phyloP scores from a whole-genome alignment of 1,140 invertebrate species.

The Drosophila virilis region DNA sequence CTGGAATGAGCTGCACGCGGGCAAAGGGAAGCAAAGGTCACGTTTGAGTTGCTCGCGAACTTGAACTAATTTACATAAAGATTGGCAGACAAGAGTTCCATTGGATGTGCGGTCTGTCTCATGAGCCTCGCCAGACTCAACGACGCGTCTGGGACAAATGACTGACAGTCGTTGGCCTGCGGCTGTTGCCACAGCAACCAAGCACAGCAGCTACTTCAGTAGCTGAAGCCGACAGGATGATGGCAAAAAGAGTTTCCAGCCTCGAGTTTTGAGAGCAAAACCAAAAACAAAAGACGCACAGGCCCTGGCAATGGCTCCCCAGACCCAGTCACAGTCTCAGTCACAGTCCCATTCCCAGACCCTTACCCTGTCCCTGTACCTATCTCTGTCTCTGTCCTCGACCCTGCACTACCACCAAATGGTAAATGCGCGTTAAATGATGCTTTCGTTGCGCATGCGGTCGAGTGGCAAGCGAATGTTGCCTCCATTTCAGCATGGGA shows the following conservation, averaged over 20 bases:
- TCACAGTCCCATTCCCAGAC: neutral
- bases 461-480: slow-evolving; percentile 28
- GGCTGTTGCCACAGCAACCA: slow-evolving; percentile 48
- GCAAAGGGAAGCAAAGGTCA: slow-evolving; percentile 33
- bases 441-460: slow-evolving; percentile 80
- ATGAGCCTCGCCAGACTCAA: slow-evolving; percentile 41
- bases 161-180: slow-evolving; percentile 68
- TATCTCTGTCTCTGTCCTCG: neutral
- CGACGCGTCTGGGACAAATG: slow-evolving; percentile 72
- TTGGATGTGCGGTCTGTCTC: slow-evolving; percentile 6
- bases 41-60: slow-evolving; percentile 40
- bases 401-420: slow-evolving; percentile 23
- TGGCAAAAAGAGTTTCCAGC: slow-evolving; percentile 28
- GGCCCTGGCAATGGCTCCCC: slow-evolving; percentile 39
- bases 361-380: neutral
- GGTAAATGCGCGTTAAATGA: slow-evolving; percentile 82
- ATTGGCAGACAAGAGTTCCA: slow-evolving; percentile 30
- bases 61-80: slow-evolving; percentile 83
- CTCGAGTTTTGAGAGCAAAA: slow-evolving; percentile 25
- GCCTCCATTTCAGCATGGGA: slow-evolving; percentile 12
- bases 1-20: neutral
- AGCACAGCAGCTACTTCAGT: slow-evolving; percentile 77
- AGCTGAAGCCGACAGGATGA: slow-evolving; percentile 63
- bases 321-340: slow-evolving; percentile 7
- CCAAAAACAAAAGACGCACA: slow-evolving; percentile 52